Evolutionary conservation across 2,113 vertebrate species (phyloP), one percentile per base, ranked within the genome.

Genomic region (Silurus asotus): DNA sequence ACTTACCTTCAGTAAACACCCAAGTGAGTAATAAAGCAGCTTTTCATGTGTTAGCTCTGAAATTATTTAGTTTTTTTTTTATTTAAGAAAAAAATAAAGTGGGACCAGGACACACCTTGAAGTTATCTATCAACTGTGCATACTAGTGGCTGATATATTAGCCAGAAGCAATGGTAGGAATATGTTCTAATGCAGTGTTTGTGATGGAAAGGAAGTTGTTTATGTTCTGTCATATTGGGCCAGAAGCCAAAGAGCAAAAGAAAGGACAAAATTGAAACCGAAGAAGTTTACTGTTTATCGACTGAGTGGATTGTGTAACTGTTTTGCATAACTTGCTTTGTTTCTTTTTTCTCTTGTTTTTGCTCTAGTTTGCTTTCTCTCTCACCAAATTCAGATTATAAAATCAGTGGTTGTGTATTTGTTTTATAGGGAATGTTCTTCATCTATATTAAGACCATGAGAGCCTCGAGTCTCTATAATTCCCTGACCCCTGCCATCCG

Each of bases 211-310:
- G n/a, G 25, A 58, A 45, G 25, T 59, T 78, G 74, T 74, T 83
- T 83, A 56, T 56, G 23, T 56, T n/a, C 28, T 58, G 48, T 48
- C 65, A 51, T 23, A 37, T 75, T 51, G 48, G 20, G 69, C 45
- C 48, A 77, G 48, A 77, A 49, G 23, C 23, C 59, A 65, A 53
- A 64, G 17, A 19, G 23, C 59, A 28, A 58, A 87, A 64, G 74
- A 87, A 77, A 51, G 78, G 8, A 58, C n/a, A 62, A 61, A 25
- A 56, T 84, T 62, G 55, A 89, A 87, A 72, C 78, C 25, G 53
- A 82, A 13, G 49, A 70, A 11, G 10, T 87, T 55, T 59, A 55
- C 82, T 89, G 82, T 89, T 87, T 89, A 89, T 83, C 3, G 28
- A 25, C 56, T 28, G 25, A 80, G 20, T 14, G 49, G 23, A 59